Base-by-base conservation (phyloP, 2,797 vertebrate genomes). In the Alectoris magna region DNA sequence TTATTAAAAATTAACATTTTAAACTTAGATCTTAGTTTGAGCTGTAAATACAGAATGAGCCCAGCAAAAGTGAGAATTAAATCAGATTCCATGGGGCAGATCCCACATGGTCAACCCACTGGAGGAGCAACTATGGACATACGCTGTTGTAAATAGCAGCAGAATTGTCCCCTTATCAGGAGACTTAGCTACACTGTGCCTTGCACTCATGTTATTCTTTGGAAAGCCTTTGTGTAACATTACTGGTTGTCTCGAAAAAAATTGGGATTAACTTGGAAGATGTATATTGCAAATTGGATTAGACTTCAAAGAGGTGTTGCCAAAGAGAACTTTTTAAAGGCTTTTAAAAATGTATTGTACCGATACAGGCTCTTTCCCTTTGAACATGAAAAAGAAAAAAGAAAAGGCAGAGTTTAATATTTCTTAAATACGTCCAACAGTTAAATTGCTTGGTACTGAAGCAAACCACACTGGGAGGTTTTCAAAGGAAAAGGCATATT, bases 271-370 rank as follows among this genome's bases (percentile, higher is more conserved):
- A 62, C 87, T 92, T 67, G 48, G 91, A 93, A 82, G 92, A 94
- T 53, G 27, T 91, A 86, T 91, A 89, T 66, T 94, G 91, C 82
- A 84, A 77, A 92, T 86, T 90, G 94, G 93, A 96, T 96, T 95
- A 95, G 87, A 91, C 93, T 95, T 96, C 95, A 96, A 96, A 96
- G 94, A 72, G 44, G 44, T 75, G 79, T 86, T 96, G 95, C 84
- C 87, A 81, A 92, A 95, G 84, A 93, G 89, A 91, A 86, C 59
- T 91, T 94, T 95, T 95, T 73, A 95, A 95, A 90, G 87, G 89
- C 91, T 95, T 95, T 96, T 26, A 91, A 94, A 90, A 92, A 81
- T 63, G 51, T 70, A 53, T 80, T 39, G 3, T 75, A 64, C 60
- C 3, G 0, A 95, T 81, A 70, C 27, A 84, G 51, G 8, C 82